Base-by-base conservation (phyloP, 1,140 invertebrate species). In the Doryteuthis pealeii region DNA sequence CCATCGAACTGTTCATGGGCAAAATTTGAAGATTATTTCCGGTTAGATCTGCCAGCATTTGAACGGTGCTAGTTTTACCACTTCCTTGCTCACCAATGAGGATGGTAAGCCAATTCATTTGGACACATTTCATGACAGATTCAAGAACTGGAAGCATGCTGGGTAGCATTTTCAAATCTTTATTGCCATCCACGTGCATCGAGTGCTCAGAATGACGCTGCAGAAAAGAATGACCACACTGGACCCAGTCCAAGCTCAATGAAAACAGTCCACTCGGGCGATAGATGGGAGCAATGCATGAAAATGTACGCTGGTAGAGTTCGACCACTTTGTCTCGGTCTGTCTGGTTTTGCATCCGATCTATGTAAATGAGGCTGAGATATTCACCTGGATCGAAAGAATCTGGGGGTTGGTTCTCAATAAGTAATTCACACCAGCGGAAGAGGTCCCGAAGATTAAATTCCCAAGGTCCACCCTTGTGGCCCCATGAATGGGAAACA, bases 361-460 rank as follows among this genome's bases (percentile, higher is more conserved):
- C 92, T 1, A 91, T 89, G 84, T 96, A 97, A 66, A 98, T 90
- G 72, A 96, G 89, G 76, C 92, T 89, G 0, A 95, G 90, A 87
- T 90, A 92, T 78, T 91, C 90, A 65, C 92, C 92, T 43, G 92
- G 91, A 80, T 91, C 89, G 26, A 83, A 79, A 14, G 49, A 65
- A n/a, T 45, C 70, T 40, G n/a, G n/a, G 18, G 45, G n/a, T 45
- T 83, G 81, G 76, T 86, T 82, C 18, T 73, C 74, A 22, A 89
- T 77, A 2, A 90, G 89, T 0, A 91, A 86, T 83, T 97, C 92
- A 86, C 94, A 96, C 96, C 96, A 99, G 79, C 97, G 91, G 54
- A 93, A 93, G 73, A 99, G 90, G 86, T 99, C 98, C 81, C 98
- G 90, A 43, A 99, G 88, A 90, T 99, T 99, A 87, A 98, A 96